These are phyloP conservation scores for Aegotheles bennettii DNA, from an alignment of 2,113 vertebrate genomes.

Conservation along the genomic window DNA sequence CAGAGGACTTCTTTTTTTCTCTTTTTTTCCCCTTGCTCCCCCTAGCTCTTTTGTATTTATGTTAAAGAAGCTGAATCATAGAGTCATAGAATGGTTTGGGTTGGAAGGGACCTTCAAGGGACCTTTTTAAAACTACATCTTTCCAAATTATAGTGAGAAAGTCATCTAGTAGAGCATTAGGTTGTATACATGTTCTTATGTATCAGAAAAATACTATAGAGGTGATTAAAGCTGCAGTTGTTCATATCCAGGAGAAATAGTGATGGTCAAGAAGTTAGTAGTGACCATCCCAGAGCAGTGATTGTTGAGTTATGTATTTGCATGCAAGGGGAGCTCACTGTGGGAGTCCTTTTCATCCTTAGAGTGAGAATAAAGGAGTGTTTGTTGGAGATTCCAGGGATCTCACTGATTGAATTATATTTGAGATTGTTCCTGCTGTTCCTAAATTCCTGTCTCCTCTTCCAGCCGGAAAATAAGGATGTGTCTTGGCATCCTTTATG, in stretches of 20 bases:
- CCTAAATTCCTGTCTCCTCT: not conserved
- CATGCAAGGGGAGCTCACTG: not conserved
- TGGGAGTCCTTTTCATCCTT: not conserved
- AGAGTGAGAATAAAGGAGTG: not conserved
- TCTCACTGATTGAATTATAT: not conserved
- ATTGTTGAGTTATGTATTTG: not conserved
- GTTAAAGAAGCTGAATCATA: not conserved
- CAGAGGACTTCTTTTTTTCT: not conserved
- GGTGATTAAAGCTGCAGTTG: not conserved
- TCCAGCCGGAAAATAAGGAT: not conserved
- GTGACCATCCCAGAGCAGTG: not conserved
- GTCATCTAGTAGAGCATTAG: not conserved
- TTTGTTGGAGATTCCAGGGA: not conserved
- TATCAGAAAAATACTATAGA: not conserved
- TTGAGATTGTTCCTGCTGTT: not conserved
- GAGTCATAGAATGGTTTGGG: no score
- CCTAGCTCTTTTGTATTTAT: not conserved
- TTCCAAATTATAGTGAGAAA: not conserved
- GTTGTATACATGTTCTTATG: rapidly evolving
- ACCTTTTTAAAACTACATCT: not conserved
- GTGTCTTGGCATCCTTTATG: not conserved
- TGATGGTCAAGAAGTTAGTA: not conserved
- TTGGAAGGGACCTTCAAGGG: no score
- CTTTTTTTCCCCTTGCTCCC: no score
- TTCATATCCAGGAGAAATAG: not conserved